Evolutionary conservation across 2,797 vertebrate species (phyloP), one percentile per base, ranked within the genome.

Genomic region (Micropoecilia bifurca): DNA sequence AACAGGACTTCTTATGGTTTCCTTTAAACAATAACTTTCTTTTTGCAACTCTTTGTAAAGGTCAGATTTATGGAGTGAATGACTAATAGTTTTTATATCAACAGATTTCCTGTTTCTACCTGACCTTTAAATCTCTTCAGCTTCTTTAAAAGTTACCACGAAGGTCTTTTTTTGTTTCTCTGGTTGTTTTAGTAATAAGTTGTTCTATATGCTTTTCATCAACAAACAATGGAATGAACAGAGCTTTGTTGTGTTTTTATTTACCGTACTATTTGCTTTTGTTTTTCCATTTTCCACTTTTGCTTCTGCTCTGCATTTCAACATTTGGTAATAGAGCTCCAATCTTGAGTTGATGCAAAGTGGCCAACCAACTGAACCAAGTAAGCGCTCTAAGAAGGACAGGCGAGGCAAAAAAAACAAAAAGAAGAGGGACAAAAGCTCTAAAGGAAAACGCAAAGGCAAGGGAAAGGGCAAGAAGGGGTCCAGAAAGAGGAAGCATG

Each of bases 351-450:
- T 73, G 77, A 90, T 90, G 89, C 92, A 91, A 89, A 87, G 81
- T 20, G 93, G 91, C 36, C 86, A 92, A 76, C 81, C 87, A 0
- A 85, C 82, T 36, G 90, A 93, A 78, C 53, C 83, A 28, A 86
- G 88, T 79, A 90, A 94, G 69, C 48, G 4, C 57, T 72, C 92
- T 71, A 94, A 93, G 87, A 94, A 94, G 84, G 80, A 86, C 72
- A 92, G 84, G 77, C 95, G 95, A 87, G 92, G 90, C 86, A 96
- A 93, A 87, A 96, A 95, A 88, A 92, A 95, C 86, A 96, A 95
- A 90, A 95, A 91, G 89, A 96, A 96, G 88, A 90, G 92, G 80
- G 94, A 94, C 83, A 93, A 90, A 75, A 92, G 77, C 33, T 93
- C 94, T 12, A 94, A 95, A 91, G 91, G 90, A 75, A 93, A 93